These are phyloP conservation scores for Drosophila merina DNA, from an alignment of 2,888 invertebrate genomes.

Conservation along the genomic window DNA sequence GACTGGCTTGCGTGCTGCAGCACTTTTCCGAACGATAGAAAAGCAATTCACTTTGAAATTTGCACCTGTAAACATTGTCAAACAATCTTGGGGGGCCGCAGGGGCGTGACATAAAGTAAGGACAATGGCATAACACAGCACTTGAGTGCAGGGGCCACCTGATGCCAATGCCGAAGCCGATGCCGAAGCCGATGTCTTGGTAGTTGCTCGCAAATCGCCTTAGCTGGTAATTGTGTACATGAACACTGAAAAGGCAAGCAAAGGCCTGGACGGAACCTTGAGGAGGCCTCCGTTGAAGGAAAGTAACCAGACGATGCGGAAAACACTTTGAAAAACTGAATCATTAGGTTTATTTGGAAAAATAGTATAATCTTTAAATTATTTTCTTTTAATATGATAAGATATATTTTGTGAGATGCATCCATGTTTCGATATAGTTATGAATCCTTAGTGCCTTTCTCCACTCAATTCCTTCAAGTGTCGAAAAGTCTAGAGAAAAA, in stretches of 20 bases:
- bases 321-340: slow-evolving; percentile 14
- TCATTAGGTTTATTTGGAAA: background rate
- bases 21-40: slow-evolving; percentile 79
- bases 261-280: slow-evolving; percentile 18
- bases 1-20: slow-evolving; percentile 66
- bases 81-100: slow-evolving; percentile 46
- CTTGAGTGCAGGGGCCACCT: slow-evolving; percentile 69
- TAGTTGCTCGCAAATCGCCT: slow-evolving; percentile 66
- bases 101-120: slow-evolving; percentile 27
- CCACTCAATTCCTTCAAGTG: background rate
- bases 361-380: background rate
- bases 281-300: slow-evolving; percentile 31
- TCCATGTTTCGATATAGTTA: background rate
- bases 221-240: slow-evolving; percentile 77
- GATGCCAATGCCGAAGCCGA: slow-evolving; percentile 34
- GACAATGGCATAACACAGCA: slow-evolving; percentile 69
- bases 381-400: background rate
- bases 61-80: slow-evolving; percentile 80
- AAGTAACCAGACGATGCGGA: slow-evolving; percentile 11
- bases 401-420: background rate
- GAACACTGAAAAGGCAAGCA: slow-evolving; percentile 58
- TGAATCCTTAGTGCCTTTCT: too few species aligned
- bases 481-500: background rate
- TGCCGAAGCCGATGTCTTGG: slow-evolving; percentile 8
- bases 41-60: slow-evolving; percentile 80